phyloP scores from a whole-genome alignment of 2,888 invertebrate genomes.

The Dione juno region DNA sequence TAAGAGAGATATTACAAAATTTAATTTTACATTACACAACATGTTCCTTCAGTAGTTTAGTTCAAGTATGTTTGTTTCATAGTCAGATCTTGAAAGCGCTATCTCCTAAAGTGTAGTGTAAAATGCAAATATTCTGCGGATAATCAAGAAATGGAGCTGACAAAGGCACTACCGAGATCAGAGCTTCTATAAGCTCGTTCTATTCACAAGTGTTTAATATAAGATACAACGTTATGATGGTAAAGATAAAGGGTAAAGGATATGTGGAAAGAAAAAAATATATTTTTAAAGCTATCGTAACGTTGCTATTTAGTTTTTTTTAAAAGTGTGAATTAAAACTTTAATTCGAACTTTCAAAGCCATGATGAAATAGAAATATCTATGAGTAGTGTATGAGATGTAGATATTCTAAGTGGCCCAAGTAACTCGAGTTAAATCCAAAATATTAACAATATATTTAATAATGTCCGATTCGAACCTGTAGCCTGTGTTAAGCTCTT shows the following conservation, averaged over 20 bases:
- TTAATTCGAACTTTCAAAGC: no score
- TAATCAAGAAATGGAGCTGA: conserved; percentile 21
- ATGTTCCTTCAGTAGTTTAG: not conserved
- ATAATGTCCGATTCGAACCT: no score
- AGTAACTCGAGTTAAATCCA: no score
- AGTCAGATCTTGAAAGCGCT: not conserved
- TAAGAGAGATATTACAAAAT: not conserved
- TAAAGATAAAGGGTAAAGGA: not conserved
- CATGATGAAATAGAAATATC: no score
- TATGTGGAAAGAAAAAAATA: no score
- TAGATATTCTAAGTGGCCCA: no score
- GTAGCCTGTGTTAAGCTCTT: no score
- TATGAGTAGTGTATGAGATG: no score
- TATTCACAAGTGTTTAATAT: conserved; percentile 19
- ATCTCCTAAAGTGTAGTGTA: conserved; percentile 7
- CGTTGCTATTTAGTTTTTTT: no score
- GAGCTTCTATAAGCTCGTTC: not conserved
- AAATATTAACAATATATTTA: no score
- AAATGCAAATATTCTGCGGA: conserved; percentile 22
- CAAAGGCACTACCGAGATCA: conserved; percentile 2
- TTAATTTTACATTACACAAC: not conserved
- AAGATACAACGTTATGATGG: not conserved
- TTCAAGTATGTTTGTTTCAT: conserved; percentile 12
- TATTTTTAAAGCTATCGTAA: no score
- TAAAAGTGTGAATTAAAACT: no score